Percentiles rank a stretch among this genome's conserved stretches.
Evolutionary conservation across 2,888 invertebrate genomes (phyloP).

Genomic region (Periphyllus acericola): DNA sequence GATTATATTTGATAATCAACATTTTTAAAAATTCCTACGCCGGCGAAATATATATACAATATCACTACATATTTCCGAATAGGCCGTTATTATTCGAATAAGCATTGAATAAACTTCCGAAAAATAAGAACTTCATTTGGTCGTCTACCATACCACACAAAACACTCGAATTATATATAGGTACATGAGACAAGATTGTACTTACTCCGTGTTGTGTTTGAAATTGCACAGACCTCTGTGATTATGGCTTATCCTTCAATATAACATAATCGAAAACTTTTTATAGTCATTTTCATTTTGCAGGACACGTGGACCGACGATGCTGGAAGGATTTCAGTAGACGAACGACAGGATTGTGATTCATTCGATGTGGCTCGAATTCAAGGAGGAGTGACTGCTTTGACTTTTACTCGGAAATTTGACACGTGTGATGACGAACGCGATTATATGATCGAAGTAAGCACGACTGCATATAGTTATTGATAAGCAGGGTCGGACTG

Average conservation of each 20-base stretch:
- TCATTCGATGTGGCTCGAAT: constrained; percentile 70
- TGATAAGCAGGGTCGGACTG: no score
- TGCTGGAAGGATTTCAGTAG: constrained; percentile 75
- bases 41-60: constrained; percentile 2
- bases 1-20: no score
- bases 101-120: no score
- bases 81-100: no score
- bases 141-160: no score
- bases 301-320: constrained; percentile 80
- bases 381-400: constrained; percentile 73
- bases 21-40: neutral
- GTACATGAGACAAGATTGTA: no score
- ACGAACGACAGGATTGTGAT: constrained; percentile 80
- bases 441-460: constrained; percentile 81
- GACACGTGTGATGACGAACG: constrained; percentile 81
- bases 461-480: neutral
- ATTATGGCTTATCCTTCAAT: no score
- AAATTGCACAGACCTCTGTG: no score
- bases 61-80: neutral
- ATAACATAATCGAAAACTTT: no score
- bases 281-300: constrained; percentile 62
- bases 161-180: no score
- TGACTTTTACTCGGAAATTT: constrained; percentile 81
- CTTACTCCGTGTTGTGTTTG: no score
- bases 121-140: no score